Percentiles rank a stretch among this genome's conserved stretches.
Evolutionary conservation across 1,140 invertebrate genomes (phyloP).

Genomic region (Nasonia longicornis): DNA sequence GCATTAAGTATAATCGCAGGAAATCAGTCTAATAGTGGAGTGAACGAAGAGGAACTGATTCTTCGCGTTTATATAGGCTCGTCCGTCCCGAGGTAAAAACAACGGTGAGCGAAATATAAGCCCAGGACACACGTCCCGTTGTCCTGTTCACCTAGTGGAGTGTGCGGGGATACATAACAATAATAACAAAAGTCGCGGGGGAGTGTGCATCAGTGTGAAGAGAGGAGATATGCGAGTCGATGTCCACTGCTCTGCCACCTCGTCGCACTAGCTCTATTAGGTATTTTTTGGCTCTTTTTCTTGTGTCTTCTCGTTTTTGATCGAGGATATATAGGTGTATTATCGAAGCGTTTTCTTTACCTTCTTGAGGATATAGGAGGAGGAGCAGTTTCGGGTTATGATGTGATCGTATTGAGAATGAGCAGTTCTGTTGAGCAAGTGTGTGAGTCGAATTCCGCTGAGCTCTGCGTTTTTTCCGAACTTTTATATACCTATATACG

Average conservation of each 20-base stretch:
- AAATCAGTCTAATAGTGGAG: background rate
- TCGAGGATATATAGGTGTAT: background rate
- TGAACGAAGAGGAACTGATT: background rate
- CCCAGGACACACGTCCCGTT: background rate
- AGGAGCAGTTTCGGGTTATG: background rate
- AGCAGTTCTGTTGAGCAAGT: slow-evolving; percentile 9
- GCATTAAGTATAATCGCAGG: background rate
- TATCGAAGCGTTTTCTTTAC: background rate
- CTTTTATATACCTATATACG: background rate
- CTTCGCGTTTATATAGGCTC: background rate
- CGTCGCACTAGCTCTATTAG: background rate
- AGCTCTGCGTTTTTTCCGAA: slow-evolving; percentile 7
- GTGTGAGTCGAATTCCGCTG: background rate
- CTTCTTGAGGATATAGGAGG: background rate
- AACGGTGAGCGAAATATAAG: too few relatives aligned
- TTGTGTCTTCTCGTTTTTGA: background rate
- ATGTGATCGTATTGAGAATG: background rate
- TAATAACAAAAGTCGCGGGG: background rate
- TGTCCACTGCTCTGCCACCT: background rate
- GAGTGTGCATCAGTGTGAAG: background rate
- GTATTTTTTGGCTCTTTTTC: background rate
- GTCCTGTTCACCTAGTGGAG: too few relatives aligned
- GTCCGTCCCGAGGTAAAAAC: background rate
- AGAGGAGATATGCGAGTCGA: background rate
- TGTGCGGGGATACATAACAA: background rate